Evolutionary conservation across 2,113 vertebrate genomes (phyloP).

Genomic region (Actenoides lindsayi): DNA sequence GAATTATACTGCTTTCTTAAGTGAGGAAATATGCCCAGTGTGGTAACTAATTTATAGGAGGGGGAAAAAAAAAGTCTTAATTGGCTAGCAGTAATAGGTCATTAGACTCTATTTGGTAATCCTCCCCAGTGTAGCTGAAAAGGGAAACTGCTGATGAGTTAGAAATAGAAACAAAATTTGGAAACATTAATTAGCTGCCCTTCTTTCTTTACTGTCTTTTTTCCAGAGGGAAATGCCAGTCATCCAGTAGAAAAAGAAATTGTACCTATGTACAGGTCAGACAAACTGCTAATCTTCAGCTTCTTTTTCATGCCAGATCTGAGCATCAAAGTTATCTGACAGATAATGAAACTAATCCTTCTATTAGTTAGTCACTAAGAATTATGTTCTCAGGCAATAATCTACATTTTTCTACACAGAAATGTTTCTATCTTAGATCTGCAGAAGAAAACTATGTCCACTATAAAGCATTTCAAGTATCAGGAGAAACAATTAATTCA

Average conservation of each 20-base stretch:
- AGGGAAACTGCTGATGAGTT: constrained; percentile 8
- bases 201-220: constrained; percentile 22
- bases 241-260: not conserved
- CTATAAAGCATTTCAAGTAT: not conserved
- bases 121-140: not conserved
- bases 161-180: constrained; percentile 38
- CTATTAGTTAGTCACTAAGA: not conserved
- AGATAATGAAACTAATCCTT: not conserved
- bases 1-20: not conserved
- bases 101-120: not conserved
- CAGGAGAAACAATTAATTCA: not conserved
- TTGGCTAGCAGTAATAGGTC: not conserved
- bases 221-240: constrained; percentile 23
- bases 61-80: not conserved
- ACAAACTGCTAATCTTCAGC: not conserved
- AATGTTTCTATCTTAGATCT: not conserved
- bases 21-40: not conserved
- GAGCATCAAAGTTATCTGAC: not conserved
- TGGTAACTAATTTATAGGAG: not conserved
- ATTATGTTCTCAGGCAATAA: not conserved
- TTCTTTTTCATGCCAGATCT: not conserved
- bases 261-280: not conserved
- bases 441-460: not conserved
- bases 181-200: constrained; percentile 55
- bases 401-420: not conserved